Evolutionary conservation across 1,140 invertebrate genomes (phyloP).

Genomic region (Drosophila bocki): DNA sequence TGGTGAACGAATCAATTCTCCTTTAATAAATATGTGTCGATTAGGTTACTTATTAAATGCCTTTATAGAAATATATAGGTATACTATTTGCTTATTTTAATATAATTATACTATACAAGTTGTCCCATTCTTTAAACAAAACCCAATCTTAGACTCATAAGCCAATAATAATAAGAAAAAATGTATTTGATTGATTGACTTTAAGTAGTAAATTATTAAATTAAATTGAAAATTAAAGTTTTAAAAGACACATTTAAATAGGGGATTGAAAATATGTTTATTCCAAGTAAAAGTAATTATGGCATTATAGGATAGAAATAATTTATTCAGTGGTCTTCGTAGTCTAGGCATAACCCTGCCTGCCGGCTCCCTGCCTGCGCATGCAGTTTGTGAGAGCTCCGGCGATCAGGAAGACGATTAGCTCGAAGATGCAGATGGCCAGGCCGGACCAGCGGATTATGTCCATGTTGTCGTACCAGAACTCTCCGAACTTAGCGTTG

Average conservation of each 20-base stretch:
- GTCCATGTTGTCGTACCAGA: conserved; percentile 67
- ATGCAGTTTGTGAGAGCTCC: conserved; percentile 58
- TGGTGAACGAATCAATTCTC: no score
- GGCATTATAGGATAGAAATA: conserved; percentile 7
- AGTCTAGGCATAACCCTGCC: conserved; percentile 24
- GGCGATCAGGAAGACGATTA: conserved; percentile 68
- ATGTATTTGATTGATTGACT: no score
- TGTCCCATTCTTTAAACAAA: no score
- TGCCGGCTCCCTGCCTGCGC: conserved; percentile 37
- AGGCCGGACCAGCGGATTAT: conserved; percentile 71
- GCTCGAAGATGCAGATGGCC: conserved; percentile 67
- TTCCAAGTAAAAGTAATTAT: not conserved
- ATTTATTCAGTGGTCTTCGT: not conserved
- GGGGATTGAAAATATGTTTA: not conserved
- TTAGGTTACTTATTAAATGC: no score
- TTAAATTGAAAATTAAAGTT: not conserved
- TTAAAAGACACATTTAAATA: not conserved
- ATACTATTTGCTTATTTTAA: no score
- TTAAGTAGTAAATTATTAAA: not conserved
- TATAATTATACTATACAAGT: no score
- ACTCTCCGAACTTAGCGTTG: conserved; percentile 45
- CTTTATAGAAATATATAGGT: no score
- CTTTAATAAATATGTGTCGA: no score
- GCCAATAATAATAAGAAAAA: no score
- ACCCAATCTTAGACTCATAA: no score